phyloP scores from a whole-genome alignment of 2,888 invertebrate species.

The Eurytoma californica region DNA sequence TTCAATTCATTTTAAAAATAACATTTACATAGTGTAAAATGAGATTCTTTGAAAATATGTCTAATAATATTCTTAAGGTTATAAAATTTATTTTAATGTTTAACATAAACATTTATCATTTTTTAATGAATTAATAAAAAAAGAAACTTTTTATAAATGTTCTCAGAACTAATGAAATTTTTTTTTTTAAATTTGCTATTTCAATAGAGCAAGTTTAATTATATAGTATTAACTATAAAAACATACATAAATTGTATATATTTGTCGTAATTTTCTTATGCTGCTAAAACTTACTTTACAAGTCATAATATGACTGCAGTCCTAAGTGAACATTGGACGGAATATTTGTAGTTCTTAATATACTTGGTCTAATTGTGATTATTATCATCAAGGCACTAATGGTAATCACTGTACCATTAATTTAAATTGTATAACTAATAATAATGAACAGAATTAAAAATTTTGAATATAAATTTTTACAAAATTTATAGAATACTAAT shows the following conservation, averaged over 20 bases:
- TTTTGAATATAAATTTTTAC: too few relatives aligned
- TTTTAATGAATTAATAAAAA: conserved; percentile 6
- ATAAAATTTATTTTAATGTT: conserved; percentile 4
- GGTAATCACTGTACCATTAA: conserved; percentile 36
- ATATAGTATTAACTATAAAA: too few relatives aligned
- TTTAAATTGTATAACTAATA: conserved; percentile 23
- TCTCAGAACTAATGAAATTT: too few relatives aligned
- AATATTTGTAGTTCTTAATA: conserved; percentile 12
- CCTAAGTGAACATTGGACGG: conserved; percentile 31
- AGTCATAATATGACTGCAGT: too few relatives aligned
- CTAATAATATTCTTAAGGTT: not conserved
- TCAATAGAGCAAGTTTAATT: too few relatives aligned
- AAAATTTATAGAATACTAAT: too few relatives aligned
- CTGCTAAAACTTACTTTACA: not conserved
- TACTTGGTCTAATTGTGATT: not conserved
- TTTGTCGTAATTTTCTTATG: too few relatives aligned
- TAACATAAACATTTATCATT: conserved; percentile 3
- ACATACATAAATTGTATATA: too few relatives aligned
- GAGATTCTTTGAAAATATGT: conserved; percentile 15
- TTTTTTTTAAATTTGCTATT: too few relatives aligned
- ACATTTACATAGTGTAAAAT: not conserved
- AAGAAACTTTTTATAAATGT: too few relatives aligned
- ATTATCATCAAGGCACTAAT: conserved; percentile 21
- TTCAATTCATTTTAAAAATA: not conserved
- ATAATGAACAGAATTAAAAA: not conserved